Conservation (phyloP, 2,113 vertebrate genomes). For the Channa maculata region DNA sequence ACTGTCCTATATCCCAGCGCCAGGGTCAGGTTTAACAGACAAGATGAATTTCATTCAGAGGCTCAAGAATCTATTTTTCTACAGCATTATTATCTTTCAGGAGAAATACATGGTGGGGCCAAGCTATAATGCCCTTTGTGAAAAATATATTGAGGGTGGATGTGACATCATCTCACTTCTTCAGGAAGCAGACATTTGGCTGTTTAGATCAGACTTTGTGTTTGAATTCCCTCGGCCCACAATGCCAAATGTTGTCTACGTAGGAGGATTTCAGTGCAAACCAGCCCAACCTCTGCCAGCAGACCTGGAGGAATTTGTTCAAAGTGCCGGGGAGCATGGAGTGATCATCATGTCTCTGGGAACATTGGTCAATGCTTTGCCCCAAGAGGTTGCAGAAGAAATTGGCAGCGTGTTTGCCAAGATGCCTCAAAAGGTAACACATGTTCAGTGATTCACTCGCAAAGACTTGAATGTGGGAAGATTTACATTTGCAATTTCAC, state of each 20-base stretch:
- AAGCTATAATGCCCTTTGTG: slow-evolving; percentile 69
- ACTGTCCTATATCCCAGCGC: slow-evolving; percentile 79
- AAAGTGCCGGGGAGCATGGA: slow-evolving; percentile 77
- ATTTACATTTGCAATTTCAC: too few species aligned
- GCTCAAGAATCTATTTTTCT: slow-evolving; percentile 71
- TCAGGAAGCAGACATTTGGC: slow-evolving; percentile 82
- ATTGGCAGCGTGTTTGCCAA: slow-evolving; percentile 73
- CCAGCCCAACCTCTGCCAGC: slow-evolving; percentile 68
- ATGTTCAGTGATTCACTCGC: too few species aligned
- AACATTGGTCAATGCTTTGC: slow-evolving; percentile 68
- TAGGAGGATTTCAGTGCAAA: slow-evolving; percentile 80
- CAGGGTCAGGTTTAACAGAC: slow-evolving; percentile 77
- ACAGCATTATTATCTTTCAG: slow-evolving; percentile 56
- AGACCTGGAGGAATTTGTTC: slow-evolving; percentile 76
- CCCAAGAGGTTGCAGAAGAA: slow-evolving; percentile 56
- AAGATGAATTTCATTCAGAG: slow-evolving; percentile 80
- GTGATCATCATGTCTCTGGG: slow-evolving; percentile 78
- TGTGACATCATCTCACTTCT: slow-evolving; percentile 69
- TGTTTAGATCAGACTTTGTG: slow-evolving; percentile 79
- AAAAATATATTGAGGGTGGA: slow-evolving; percentile 72
- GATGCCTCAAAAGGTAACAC: slow-evolving; percentile 78
- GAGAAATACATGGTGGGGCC: slow-evolving; percentile 67
- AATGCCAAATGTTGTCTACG: slow-evolving; percentile 79
- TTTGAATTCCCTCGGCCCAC: slow-evolving; percentile 82
- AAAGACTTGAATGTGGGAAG: too few species aligned